Evolutionary conservation across 2,797 vertebrate genomes (phyloP), one percentile per base, ranked within the genome.

Genomic region (Thaleichthys pacificus): DNA sequence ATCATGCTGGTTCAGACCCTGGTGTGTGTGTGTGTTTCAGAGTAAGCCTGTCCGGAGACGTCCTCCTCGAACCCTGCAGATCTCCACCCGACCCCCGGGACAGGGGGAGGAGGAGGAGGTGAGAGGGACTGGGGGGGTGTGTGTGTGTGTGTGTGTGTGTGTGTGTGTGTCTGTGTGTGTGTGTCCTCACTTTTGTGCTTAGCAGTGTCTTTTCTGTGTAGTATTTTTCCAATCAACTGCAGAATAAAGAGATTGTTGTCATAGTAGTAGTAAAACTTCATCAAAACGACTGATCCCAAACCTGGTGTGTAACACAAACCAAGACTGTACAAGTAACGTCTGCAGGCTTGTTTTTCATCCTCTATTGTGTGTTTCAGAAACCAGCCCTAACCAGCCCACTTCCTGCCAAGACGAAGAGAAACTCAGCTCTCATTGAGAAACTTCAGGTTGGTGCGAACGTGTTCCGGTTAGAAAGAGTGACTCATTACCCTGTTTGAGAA

Each of bases 381-480:
- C 56, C 78, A 71, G 86, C 73, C 30, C 76, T 66, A 11, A 72
- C 72, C 1, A 84, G 82, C 19, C 77, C 84, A 58, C 76, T 66
- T 15, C 83, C 84, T 35, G 5, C 63, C 30, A 89, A 88, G 82
- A 75, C 76, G 42, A 91, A 90, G 69, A 89, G 91, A 72, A 93
- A 92, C 87, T 92, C 93, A 0, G 91, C 88, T 42, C 88, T 93
- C 26, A 91, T 94, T 8, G 92, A 94, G 82, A 93, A 93, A 78
- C 88, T 94, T 19, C 92, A 94, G 91, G 93, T 93, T 74, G 84
- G 88, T 75, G 0, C 32, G 3, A 60, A 17, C 9, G 28, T 42
- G 38, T 35, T 24, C 30, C 11, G 14, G 14, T 30, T 17, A 9
- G 28, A 30, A 26, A 24, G 11, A 32, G 7, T 69, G 30, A 11